phyloP scores from a whole-genome alignment of 2,888 invertebrate species.

The Cabera pusaria region DNA sequence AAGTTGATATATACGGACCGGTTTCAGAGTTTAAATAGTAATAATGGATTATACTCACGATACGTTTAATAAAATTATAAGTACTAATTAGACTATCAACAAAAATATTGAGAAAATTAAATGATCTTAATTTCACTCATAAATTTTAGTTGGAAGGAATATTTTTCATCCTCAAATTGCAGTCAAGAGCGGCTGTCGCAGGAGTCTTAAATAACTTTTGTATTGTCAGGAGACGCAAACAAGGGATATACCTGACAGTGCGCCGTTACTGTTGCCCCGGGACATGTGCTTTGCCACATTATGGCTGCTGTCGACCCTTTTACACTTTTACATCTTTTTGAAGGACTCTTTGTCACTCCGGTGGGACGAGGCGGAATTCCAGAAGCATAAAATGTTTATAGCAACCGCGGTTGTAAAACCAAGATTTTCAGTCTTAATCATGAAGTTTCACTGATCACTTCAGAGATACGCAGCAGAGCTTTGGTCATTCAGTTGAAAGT shows the following conservation, averaged over 20 bases:
- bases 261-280: constrained; percentile 15
- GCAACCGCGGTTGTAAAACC: constrained; percentile 26
- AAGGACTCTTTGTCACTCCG: constrained; percentile 22
- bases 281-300: constrained; percentile 21
- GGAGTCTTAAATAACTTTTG: too few relatives aligned
- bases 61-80: too few relatives aligned
- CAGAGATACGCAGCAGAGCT: constrained; percentile 1
- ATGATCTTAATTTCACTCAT: too few relatives aligned
- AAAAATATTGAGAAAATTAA: too few relatives aligned
- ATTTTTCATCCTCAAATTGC: too few relatives aligned
- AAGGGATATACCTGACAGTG: constrained; percentile 13
- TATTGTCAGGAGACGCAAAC: constrained; percentile 18
- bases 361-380: constrained; percentile 22
- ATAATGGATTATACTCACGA: too few relatives aligned
- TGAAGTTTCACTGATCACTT: constrained; percentile 24
- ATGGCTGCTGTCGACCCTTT: constrained; percentile 23
- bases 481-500: constrained; percentile 4
- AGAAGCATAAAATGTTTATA: constrained; percentile 32
- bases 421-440: constrained; percentile 29
- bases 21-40: too few relatives aligned
- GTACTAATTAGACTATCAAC: too few relatives aligned
- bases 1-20: too few relatives aligned
- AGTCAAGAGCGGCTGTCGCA: too few relatives aligned
- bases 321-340: constrained; percentile 23
- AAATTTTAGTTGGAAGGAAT: too few relatives aligned